A percentile compares a stretch with the other conserved stretches of the same genome.
Evolutionary conservation across 2,888 invertebrate species (phyloP).

Genomic region (Chrysolina oricalcia): DNA sequence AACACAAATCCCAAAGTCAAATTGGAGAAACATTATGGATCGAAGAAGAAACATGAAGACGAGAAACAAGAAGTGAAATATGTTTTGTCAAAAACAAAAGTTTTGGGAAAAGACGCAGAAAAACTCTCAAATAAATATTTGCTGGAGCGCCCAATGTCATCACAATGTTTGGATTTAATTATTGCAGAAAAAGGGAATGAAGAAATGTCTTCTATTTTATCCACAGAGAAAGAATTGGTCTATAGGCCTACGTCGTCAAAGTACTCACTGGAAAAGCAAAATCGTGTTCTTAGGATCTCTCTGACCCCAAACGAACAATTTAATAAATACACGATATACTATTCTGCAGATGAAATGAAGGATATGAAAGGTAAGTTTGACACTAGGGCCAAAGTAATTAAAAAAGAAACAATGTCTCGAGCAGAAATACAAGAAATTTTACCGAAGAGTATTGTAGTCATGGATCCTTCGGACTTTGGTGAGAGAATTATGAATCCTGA

Average conservation of each 20-base stretch:
- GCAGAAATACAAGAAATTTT: conserved; percentile 2
- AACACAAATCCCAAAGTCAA: too few species aligned
- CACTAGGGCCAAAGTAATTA: neutral
- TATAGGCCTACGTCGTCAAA: neutral
- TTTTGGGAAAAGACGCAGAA: neutral
- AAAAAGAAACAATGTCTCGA: neutral
- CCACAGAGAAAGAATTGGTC: neutral
- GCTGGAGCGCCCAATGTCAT: neutral
- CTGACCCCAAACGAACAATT: neutral
- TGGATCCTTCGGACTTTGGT: conserved; percentile 8
- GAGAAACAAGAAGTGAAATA: neutral
- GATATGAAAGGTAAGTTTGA: neutral
- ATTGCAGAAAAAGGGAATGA: neutral
- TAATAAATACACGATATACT: neutral
- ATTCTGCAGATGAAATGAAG: neutral
- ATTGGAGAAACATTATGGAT: neutral
- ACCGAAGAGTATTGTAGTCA: neutral
- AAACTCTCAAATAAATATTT: neutral
- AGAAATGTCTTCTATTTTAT: neutral
- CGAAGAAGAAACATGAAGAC: neutral
- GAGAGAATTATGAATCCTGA: neutral
- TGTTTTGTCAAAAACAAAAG: neutral
- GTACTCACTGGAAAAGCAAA: neutral
- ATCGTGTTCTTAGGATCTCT: neutral
- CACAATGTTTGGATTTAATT: neutral